phyloP scores from a whole-genome alignment of 1,140 invertebrate species.

The Brachionus asplanchnoidis region DNA sequence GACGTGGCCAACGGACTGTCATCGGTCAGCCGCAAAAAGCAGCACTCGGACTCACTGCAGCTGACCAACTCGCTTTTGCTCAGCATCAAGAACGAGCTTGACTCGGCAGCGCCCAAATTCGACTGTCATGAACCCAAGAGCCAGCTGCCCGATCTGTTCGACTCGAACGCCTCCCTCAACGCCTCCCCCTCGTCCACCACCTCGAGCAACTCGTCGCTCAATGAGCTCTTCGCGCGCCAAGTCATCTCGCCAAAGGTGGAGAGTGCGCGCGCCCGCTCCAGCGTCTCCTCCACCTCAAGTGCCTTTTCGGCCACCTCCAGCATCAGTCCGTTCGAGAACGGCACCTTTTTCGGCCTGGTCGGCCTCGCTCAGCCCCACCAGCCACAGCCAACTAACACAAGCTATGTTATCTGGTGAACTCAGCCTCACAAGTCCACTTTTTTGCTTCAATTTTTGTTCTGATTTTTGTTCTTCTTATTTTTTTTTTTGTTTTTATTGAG shows the following conservation, averaged over 20 bases:
- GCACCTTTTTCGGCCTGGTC: background rate
- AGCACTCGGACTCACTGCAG: background rate
- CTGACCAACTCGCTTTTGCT: background rate
- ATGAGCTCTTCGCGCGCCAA: background rate
- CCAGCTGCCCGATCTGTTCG: background rate
- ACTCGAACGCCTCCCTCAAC: background rate
- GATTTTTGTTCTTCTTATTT: background rate
- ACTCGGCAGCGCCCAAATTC: background rate
- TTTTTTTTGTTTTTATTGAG: conserved; percentile 33
- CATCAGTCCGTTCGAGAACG: background rate
- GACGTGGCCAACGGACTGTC: background rate
- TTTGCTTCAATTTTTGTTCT: background rate
- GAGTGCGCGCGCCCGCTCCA: background rate
- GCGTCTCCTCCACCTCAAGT: background rate
- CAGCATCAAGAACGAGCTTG: background rate
- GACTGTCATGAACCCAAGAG: conserved; percentile 8
- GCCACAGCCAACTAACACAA: background rate
- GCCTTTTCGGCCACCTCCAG: background rate
- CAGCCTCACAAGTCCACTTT: background rate
- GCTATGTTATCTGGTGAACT: background rate
- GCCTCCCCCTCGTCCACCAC: background rate
- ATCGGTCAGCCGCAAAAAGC: background rate
- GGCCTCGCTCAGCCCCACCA: background rate
- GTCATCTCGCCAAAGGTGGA: background rate
- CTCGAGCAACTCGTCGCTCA: background rate